Evolutionary conservation across 2,888 invertebrate genomes (phyloP).

Genomic region (Chorisops tibialis): DNA sequence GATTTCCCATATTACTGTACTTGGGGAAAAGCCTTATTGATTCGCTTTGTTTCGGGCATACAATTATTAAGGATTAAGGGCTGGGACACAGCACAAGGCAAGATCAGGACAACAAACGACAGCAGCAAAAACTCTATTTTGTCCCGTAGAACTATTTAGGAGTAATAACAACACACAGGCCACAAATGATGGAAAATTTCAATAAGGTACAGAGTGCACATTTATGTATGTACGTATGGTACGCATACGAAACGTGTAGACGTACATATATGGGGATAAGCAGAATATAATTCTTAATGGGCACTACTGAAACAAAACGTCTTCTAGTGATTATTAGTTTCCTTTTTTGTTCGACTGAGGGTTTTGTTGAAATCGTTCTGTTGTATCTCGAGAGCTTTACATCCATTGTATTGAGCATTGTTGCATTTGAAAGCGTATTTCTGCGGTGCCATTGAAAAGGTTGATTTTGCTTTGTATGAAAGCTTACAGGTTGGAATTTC

Average conservation of each 20-base stretch:
- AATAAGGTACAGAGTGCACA: neutral
- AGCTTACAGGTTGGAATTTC: no score
- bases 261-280: neutral
- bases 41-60: slow-evolving; percentile 20
- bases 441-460: no score
- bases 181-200: neutral
- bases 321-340: slow-evolving; percentile 21
- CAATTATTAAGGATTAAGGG: neutral
- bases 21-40: slow-evolving; percentile 23
- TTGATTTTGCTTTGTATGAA: no score
- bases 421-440: neutral
- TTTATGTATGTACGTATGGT: neutral
- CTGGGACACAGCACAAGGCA: neutral
- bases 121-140: neutral
- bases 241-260: neutral
- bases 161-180: slow-evolving; percentile 11
- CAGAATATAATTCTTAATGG: slow-evolving; percentile 10
- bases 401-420: slow-evolving; percentile 14
- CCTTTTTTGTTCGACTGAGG: slow-evolving; percentile 15
- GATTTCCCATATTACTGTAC: slow-evolving; percentile 25
- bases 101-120: neutral
- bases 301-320: slow-evolving; percentile 22
- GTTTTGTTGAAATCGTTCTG: slow-evolving; percentile 32
- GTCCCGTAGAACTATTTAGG: slow-evolving; percentile 5
- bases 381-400: slow-evolving; percentile 28